Conservation (phyloP, 1,140 invertebrate genomes). For the Dolichoris vasculosae region DNA sequence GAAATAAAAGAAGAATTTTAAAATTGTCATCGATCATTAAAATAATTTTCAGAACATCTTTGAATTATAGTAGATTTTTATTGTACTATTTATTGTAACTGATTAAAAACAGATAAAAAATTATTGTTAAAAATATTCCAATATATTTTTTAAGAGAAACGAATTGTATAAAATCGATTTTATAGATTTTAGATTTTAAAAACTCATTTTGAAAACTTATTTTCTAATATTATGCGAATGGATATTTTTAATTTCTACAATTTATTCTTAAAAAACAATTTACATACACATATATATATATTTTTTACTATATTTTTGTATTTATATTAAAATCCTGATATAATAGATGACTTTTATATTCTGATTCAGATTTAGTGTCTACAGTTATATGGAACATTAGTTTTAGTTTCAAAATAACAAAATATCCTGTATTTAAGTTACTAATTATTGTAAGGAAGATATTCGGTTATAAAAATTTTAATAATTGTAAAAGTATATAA, state of each 20-base stretch:
- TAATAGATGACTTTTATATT: background rate
- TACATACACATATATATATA: background rate
- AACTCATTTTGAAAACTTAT: too few species aligned
- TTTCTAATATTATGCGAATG: too few species aligned
- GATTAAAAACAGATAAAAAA: too few species aligned
- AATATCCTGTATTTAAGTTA: background rate
- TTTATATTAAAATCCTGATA: background rate
- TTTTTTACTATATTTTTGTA: background rate
- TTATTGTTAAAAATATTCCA: too few species aligned
- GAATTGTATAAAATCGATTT: too few species aligned
- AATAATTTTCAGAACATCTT: too few species aligned
- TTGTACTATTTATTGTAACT: too few species aligned
- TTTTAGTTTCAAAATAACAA: background rate
- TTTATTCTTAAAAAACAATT: background rate
- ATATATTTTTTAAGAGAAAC: too few species aligned
- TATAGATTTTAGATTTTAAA: too few species aligned
- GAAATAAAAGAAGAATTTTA: too few species aligned
- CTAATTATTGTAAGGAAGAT: background rate
- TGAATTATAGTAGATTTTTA: too few species aligned
- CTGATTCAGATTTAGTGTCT: background rate
- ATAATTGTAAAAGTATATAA: background rate
- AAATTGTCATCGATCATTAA: too few species aligned
- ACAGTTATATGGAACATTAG: background rate
- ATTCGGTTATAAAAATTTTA: background rate
- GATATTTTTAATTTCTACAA: background rate